phyloP scores from a whole-genome alignment of 2,888 invertebrate species.

The Schizaphis graminum region DNA sequence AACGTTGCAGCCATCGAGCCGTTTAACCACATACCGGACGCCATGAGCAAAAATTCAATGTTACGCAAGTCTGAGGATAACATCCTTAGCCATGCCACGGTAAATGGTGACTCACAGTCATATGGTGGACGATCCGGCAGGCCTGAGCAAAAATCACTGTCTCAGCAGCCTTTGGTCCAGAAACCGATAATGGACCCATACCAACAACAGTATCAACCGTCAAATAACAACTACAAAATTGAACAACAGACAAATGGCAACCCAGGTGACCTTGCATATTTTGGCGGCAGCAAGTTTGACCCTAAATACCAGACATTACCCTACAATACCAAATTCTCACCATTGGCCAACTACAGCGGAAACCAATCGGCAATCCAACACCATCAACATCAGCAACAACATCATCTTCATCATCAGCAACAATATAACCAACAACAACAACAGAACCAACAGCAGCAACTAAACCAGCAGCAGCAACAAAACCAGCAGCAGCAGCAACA shows the following conservation, averaged over 20 bases:
- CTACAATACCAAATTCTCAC: conserved; percentile 87
- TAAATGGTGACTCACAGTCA: neutral
- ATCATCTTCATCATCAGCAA: neutral
- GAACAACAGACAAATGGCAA: conserved; percentile 52
- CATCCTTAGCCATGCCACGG: conserved; percentile 56
- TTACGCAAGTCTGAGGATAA: conserved; percentile 61
- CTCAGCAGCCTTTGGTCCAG: conserved; percentile 68
- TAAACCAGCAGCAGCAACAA: conserved; percentile 23
- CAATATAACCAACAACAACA: neutral
- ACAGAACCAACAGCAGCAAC: neutral
- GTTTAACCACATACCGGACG: conserved; percentile 83
- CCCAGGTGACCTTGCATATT: conserved; percentile 74
- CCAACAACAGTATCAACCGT: conserved; percentile 72
- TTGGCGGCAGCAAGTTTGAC: conserved; percentile 86
- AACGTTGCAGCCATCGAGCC: conserved; percentile 89
- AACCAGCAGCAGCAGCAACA: conserved; percentile 11
- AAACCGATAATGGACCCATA: conserved; percentile 49
- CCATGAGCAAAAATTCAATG: conserved; percentile 67
- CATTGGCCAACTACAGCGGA: conserved; percentile 69
- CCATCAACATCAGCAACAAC: conserved; percentile 9
- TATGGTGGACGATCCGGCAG: conserved; percentile 51
- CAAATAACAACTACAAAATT: conserved; percentile 67
- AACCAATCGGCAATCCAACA: neutral
- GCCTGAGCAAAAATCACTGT: conserved; percentile 34
- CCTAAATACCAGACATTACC: conserved; percentile 93